Conservation (phyloP, 2,113 vertebrate species). For the Nanorana parkeri region DNA sequence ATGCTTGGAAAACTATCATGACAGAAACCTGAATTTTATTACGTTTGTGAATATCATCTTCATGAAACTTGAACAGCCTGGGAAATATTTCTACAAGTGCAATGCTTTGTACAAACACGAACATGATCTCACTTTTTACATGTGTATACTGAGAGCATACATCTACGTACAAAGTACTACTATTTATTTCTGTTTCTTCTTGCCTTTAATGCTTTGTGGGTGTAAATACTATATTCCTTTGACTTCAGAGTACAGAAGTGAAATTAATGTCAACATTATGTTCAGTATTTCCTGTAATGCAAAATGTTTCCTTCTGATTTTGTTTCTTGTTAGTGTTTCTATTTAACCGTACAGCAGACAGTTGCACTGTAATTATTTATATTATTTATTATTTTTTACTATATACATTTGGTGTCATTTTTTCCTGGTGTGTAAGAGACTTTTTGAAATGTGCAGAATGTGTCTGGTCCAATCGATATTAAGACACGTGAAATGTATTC, state of each 20-base stretch:
- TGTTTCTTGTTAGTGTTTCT: slow-evolving; percentile 24
- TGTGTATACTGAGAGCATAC: neutral
- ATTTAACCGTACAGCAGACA: slow-evolving; percentile 2
- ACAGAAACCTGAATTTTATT: neutral
- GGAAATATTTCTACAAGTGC: slow-evolving; percentile 26
- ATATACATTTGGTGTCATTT: slow-evolving; percentile 11
- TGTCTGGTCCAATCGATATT: neutral
- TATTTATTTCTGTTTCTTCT: slow-evolving; percentile 57
- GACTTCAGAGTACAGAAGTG: slow-evolving; percentile 57
- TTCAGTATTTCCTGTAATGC: slow-evolving; percentile 61
- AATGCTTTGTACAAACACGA: slow-evolving; percentile 12
- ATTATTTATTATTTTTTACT: slow-evolving; percentile 17
- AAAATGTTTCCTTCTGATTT: slow-evolving; percentile 29
- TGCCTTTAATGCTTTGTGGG: slow-evolving; percentile 66
- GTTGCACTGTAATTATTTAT: neutral
- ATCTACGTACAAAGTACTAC: neutral
- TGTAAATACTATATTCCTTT: slow-evolving; percentile 58
- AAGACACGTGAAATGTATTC: neutral
- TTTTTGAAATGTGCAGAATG: neutral
- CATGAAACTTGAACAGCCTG: neutral
- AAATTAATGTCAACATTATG: slow-evolving; percentile 62
- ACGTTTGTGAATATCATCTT: neutral
- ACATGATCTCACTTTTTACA: neutral
- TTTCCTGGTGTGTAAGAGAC: neutral
- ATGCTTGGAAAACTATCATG: neutral